Evolutionary conservation across 1,140 invertebrate genomes (phyloP).

Genomic region (Meloidogyne hapla): DNA sequence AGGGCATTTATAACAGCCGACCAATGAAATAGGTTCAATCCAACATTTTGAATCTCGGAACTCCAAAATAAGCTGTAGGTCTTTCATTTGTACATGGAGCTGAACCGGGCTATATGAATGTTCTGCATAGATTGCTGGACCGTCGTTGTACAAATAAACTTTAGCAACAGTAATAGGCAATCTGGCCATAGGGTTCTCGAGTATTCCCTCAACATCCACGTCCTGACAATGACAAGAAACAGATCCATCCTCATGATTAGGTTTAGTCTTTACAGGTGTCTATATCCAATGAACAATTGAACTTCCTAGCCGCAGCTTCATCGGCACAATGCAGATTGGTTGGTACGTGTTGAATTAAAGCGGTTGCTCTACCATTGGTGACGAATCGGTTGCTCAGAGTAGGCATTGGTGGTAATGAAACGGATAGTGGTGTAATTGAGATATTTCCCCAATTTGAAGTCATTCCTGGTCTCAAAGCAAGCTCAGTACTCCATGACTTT

Average conservation of each 20-base stretch:
- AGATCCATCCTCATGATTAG: neutral
- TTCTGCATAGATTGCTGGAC: neutral
- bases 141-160: neutral
- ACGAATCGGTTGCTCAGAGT: neutral
- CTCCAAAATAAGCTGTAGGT: neutral
- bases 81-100: neutral
- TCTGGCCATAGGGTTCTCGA: neutral
- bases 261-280: neutral
- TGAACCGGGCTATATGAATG: neutral
- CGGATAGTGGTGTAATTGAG: neutral
- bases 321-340: neutral
- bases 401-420: neutral
- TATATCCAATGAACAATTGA: neutral
- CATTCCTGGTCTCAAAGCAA: neutral
- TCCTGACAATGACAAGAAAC: neutral
- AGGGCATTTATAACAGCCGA: neutral
- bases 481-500: neutral
- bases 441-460: neutral
- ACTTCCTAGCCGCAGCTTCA: neutral
- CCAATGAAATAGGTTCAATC: neutral
- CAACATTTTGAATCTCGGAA: neutral
- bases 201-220: neutral
- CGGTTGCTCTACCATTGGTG: neutral
- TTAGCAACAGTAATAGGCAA: neutral
- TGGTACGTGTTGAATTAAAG: neutral